A percentile compares a stretch with the other conserved stretches of the same genome.
These are phyloP conservation scores for Chymomyza procnemis DNA, from an alignment of 2,888 invertebrate genomes.

Conservation along the genomic window DNA sequence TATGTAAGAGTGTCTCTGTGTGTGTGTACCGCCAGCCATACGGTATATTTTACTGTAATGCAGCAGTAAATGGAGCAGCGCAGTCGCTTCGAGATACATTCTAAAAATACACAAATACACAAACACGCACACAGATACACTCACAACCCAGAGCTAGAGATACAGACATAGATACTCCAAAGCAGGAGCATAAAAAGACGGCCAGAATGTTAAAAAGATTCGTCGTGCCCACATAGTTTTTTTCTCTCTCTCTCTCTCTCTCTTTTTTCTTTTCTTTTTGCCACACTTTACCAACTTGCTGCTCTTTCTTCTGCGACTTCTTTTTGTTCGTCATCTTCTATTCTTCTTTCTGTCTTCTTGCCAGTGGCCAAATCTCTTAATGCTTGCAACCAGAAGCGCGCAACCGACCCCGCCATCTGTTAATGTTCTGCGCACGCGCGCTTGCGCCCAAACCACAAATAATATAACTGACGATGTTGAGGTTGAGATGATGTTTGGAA, in stretches of 20 bases:
- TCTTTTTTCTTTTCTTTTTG: too few species aligned
- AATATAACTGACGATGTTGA: slow-evolving; percentile 8
- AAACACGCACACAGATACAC: slow-evolving; percentile 17
- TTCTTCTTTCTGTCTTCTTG: not conserved
- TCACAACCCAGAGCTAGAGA: slow-evolving; percentile 17
- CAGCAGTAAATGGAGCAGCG: slow-evolving; percentile 12
- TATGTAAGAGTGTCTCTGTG: not conserved
- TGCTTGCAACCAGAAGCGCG: not conserved
- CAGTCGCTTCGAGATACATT: not conserved
- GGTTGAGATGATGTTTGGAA: slow-evolving; percentile 11
- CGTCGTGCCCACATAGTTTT: not conserved
- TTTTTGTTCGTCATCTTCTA: slow-evolving; percentile 24
- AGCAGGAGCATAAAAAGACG: not conserved
- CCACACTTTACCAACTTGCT: not conserved
- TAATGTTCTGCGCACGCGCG: slow-evolving; percentile 31
- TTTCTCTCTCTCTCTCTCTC: too few species aligned
- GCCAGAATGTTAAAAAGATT: too few species aligned
- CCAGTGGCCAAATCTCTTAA: not conserved
- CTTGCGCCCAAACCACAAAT: slow-evolving; percentile 47
- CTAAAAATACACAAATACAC: not conserved
- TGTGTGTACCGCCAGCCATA: slow-evolving; percentile 43
- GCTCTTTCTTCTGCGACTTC: not conserved
- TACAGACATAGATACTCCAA: slow-evolving; percentile 1
- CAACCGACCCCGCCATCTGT: not conserved
- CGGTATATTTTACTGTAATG: slow-evolving; percentile 65